Evolutionary conservation across 2,797 vertebrate species (phyloP).

Genomic region (Xenentodon cancila): DNA sequence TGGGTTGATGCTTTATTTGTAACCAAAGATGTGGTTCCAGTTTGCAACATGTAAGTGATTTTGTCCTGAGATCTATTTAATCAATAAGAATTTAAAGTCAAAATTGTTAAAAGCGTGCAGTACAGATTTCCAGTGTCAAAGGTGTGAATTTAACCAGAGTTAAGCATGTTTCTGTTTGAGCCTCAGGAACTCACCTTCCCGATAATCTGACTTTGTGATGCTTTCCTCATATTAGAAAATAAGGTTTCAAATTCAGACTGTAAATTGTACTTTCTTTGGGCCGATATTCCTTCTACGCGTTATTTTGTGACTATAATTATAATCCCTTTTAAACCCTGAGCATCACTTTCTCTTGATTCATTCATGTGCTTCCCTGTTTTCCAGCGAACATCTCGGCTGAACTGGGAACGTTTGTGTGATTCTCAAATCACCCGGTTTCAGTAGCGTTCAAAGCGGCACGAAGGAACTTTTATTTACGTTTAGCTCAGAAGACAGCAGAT

Average conservation of each 20-base stretch:
- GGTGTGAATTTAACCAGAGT: slow-evolving; percentile 48
- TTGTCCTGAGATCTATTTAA: slow-evolving; percentile 68
- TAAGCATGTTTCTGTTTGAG: slow-evolving; percentile 59
- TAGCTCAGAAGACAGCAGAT: too few relatives aligned
- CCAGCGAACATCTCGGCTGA: slow-evolving; percentile 69
- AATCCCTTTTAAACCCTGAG: slow-evolving; percentile 56
- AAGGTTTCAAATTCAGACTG: slow-evolving; percentile 39
- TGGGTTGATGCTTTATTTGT: slow-evolving; percentile 73
- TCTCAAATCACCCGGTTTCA: too few relatives aligned
- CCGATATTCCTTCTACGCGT: slow-evolving; percentile 49
- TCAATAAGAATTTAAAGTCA: slow-evolving; percentile 46
- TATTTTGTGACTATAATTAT: slow-evolving; percentile 60
- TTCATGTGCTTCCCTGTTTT: slow-evolving; percentile 11
- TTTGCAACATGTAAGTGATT: slow-evolving; percentile 67
- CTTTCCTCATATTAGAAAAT: slow-evolving; percentile 38
- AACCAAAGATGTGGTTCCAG: slow-evolving; percentile 80
- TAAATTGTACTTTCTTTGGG: slow-evolving; percentile 57
- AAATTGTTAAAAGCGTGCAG: slow-evolving; percentile 46
- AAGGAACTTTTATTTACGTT: too few relatives aligned
- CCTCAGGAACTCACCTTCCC: slow-evolving; percentile 52
- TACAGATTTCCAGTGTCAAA: slow-evolving; percentile 51
- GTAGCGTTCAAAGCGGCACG: too few relatives aligned
- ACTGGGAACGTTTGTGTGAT: too few relatives aligned
- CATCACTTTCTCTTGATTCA: slow-evolving; percentile 44
- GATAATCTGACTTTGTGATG: slow-evolving; percentile 34